These are phyloP conservation scores for Eucriotettix oculatus DNA, from an alignment of 2,888 invertebrate species.

Conservation along the genomic window DNA sequence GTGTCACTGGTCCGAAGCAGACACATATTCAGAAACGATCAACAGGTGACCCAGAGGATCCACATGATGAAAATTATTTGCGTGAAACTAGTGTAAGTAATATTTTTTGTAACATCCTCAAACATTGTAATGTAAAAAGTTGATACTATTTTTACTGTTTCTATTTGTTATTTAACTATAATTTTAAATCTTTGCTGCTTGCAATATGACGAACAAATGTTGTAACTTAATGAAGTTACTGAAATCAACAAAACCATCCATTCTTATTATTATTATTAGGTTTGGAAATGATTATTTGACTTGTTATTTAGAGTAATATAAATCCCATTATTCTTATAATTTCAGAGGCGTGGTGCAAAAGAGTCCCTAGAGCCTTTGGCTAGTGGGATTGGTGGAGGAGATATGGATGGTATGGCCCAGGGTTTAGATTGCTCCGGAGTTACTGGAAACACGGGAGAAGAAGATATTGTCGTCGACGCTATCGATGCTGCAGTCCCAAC, in stretches of 20 bases:
- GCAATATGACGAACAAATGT: no score
- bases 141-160: background rate
- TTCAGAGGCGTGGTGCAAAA: constrained; percentile 39
- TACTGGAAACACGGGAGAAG: constrained; percentile 36
- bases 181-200: no score
- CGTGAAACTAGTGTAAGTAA: constrained; percentile 60
- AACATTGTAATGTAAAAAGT: background rate
- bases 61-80: constrained; percentile 82
- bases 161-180: no score
- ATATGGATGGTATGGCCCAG: constrained; percentile 1
- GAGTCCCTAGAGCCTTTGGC: constrained; percentile 34
- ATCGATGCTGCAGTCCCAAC: constrained; percentile 26
- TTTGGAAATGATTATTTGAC: no score
- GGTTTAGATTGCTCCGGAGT: constrained; percentile 23
- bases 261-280: no score
- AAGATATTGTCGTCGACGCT: constrained; percentile 56
- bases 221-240: no score
- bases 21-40: constrained; percentile 54
- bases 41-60: constrained; percentile 76
- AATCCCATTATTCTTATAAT: background rate
- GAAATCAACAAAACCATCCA: no score
- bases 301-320: no score
- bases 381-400: constrained; percentile 9
- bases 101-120: no score
- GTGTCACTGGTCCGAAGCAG: constrained; percentile 59